Evolutionary conservation across 2,113 vertebrate species (phyloP).

Genomic region (Anarhynchus alexandrinus): DNA sequence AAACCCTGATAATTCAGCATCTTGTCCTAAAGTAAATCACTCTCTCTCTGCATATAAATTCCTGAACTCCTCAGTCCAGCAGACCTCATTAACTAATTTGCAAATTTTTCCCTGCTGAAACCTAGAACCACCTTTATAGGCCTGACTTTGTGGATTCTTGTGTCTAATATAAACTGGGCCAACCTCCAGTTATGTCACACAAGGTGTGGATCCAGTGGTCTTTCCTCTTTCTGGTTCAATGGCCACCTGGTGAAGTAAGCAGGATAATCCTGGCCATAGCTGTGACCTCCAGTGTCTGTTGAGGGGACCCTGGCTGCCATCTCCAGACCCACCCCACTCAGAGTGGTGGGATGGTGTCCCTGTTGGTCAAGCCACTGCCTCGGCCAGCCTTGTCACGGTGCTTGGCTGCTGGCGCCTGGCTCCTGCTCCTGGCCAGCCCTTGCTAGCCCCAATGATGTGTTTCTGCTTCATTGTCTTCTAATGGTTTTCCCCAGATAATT

Average conservation of each 20-base stretch:
- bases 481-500: background rate
- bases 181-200: background rate
- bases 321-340: accelerated
- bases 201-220: accelerated
- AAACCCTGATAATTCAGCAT: background rate
- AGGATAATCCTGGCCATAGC: background rate
- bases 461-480: background rate
- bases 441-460: accelerated
- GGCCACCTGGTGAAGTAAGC: background rate
- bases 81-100: accelerated
- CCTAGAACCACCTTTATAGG: background rate
- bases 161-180: background rate
- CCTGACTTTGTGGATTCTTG: background rate
- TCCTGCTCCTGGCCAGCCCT: background rate
- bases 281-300: background rate
- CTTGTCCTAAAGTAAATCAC: background rate
- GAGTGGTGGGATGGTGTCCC: accelerated
- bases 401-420: background rate
- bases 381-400: accelerated
- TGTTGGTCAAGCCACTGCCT: background rate
- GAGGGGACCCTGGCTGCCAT: background rate
- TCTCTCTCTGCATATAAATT: background rate
- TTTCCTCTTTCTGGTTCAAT: background rate
- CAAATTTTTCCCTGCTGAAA: background rate
- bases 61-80: background rate